Evolutionary conservation across 2,113 vertebrate species (phyloP).

Genomic region (Anoura caudifer): DNA sequence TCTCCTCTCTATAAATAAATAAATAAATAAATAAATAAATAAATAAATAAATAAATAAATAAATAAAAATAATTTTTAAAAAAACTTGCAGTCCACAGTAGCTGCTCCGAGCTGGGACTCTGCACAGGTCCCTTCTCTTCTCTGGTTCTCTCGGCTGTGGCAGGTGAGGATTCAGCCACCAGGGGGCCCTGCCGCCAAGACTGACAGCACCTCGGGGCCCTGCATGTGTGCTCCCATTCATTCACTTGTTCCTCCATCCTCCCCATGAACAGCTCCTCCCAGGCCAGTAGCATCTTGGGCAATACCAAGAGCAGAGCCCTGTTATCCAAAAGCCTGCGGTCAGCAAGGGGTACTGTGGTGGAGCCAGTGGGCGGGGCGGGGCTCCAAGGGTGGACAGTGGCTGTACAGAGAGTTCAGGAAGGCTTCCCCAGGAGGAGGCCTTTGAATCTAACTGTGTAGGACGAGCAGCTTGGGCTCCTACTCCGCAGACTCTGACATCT

Average conservation of each 20-base stretch:
- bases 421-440: not conserved
- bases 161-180: not conserved
- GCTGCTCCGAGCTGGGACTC: not conserved
- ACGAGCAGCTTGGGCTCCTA: not conserved
- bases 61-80: too few relatives aligned
- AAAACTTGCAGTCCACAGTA: not conserved
- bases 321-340: not conserved
- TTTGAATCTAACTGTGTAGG: not conserved
- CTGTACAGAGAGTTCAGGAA: not conserved
- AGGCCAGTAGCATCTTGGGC: not conserved
- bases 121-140: not conserved
- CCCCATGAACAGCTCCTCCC: not conserved
- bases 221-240: rapidly evolving
- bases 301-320: not conserved
- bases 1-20: too few relatives aligned
- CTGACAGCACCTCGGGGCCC: not conserved
- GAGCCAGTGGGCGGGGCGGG: not conserved
- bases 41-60: too few relatives aligned
- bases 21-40: too few relatives aligned
- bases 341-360: not conserved
- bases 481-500: not conserved
- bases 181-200: not conserved
- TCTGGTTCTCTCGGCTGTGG: not conserved
- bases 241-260: not conserved
- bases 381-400: too few relatives aligned